Percentiles rank a stretch among this genome's conserved stretches.
phyloP scores from a whole-genome alignment of 2,797 vertebrate genomes.

The Chaetodon trifasciatus region DNA sequence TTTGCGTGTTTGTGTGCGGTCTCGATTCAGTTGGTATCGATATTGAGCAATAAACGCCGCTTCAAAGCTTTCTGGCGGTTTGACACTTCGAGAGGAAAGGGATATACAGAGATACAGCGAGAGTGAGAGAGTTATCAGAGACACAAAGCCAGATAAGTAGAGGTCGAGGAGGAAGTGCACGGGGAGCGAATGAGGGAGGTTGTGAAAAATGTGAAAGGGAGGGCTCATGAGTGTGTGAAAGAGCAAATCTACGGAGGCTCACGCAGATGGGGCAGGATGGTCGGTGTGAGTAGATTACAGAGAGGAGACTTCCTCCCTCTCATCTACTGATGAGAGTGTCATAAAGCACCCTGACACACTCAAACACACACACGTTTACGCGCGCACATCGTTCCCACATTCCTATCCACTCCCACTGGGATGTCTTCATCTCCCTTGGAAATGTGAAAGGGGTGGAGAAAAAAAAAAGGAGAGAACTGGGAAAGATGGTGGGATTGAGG shows the following conservation, averaged over 20 bases:
- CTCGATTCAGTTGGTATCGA: slow-evolving; percentile 50
- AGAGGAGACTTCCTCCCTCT: slow-evolving; percentile 84
- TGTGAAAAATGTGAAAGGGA: slow-evolving; percentile 71
- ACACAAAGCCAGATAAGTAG: slow-evolving; percentile 63
- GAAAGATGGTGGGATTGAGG: slow-evolving; percentile 61
- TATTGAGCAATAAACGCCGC: slow-evolving; percentile 51
- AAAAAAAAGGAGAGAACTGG: slow-evolving; percentile 10
- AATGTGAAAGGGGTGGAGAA: slow-evolving; percentile 50
- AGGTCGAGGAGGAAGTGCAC: slow-evolving; percentile 75
- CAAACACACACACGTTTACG: slow-evolving; percentile 19
- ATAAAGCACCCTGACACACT: slow-evolving; percentile 78
- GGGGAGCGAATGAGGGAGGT: slow-evolving; percentile 60
- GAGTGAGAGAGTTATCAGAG: slow-evolving; percentile 51
- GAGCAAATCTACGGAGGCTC: slow-evolving; percentile 66
- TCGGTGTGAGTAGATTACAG: slow-evolving; percentile 81
- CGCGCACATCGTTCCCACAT: slow-evolving; percentile 72
- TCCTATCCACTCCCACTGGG: slow-evolving; percentile 76
- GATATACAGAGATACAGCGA: slow-evolving; percentile 37
- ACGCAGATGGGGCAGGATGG: slow-evolving; percentile 78
- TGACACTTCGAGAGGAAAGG: slow-evolving; percentile 40
- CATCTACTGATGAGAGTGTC: slow-evolving; percentile 80
- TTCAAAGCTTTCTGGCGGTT: slow-evolving; percentile 66
- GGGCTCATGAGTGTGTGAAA: slow-evolving; percentile 77
- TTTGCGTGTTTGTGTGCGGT: slow-evolving; percentile 27
- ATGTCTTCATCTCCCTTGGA: slow-evolving; percentile 77